Percentiles rank a stretch among this genome's conserved stretches.
Evolutionary conservation across 2,888 invertebrate genomes (phyloP).

Genomic region (Onthophagus sagittarius): DNA sequence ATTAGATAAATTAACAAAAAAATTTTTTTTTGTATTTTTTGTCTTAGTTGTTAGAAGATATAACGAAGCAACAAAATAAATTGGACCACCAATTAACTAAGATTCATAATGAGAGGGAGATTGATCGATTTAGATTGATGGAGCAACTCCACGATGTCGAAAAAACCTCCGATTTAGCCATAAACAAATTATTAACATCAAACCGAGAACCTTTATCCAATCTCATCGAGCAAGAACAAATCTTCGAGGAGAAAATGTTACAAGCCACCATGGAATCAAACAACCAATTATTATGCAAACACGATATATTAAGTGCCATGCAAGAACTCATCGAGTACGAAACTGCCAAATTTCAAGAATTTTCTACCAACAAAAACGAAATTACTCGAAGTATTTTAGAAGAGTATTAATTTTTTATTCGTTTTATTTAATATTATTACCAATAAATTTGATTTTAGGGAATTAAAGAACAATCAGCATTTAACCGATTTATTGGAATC

Average conservation of each 20-base stretch:
- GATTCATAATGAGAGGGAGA: constrained; percentile 64
- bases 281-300: constrained; percentile 56
- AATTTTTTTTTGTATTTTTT: constrained; percentile 13
- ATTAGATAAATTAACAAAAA: not conserved
- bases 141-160: constrained; percentile 61
- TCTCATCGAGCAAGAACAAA: constrained; percentile 62
- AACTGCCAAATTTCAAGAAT: constrained; percentile 58
- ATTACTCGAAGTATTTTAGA: constrained; percentile 61
- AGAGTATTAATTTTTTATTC: constrained; percentile 45
- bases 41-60: constrained; percentile 50
- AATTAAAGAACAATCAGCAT: constrained; percentile 59
- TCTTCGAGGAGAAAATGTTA: constrained; percentile 63
- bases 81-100: constrained; percentile 65
- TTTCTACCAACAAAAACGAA: constrained; percentile 56
- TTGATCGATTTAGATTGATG: constrained; percentile 58
- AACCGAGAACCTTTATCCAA: constrained; percentile 61
- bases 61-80: constrained; percentile 61
- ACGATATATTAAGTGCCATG: constrained; percentile 70
- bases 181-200: constrained; percentile 61
- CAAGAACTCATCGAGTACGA: constrained; percentile 66
- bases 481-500: constrained; percentile 58
- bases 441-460: constrained; percentile 44
- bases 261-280: constrained; percentile 57
- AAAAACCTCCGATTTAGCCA: constrained; percentile 62
- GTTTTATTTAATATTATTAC: not conserved